Base-by-base conservation (phyloP, 1,140 invertebrate species). In the Lepeophtheirus salmonis region DNA sequence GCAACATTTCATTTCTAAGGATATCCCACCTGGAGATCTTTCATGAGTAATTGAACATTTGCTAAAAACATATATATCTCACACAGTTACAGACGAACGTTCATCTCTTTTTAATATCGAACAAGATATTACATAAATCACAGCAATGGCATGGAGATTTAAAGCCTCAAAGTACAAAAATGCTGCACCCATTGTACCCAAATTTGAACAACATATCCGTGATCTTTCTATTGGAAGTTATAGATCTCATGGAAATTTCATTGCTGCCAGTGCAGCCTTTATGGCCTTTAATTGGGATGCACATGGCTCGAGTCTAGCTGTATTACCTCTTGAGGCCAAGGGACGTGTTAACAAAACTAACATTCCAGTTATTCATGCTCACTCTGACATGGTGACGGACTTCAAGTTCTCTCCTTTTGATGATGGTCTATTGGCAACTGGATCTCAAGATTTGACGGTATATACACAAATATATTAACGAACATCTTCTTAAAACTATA, bases 111-210 rank as follows among this genome's bases (percentile, higher is more conserved):
- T n/a, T n/a, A n/a, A n/a, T n/a, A n/a, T n/a, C n/a, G n/a, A n/a
- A n/a, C n/a, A n/a, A n/a, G n/a, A n/a, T n/a, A n/a, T n/a, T n/a
- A n/a, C n/a, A n/a, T n/a, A n/a, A n/a, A n/a, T n/a, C 30, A 10
- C 16, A 21, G n/a, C 13, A 50, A 89, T 88, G 85, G 85, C 86
- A 72, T 92, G 87, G 86, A 78, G 87, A 74, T 92, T 94, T 74
- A 94, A 94, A 78, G 85, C 86, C 69, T 92, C 89, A 58, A 94
- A 95, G 71, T 95, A 89, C 72, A 92, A 92, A 79, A 94, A 95
- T 84, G 86, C 89, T 62, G 82, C 86, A 64, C 87, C 89, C 21
- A 89, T 90, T 68, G 82, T 89, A 64, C 86, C 87, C 10, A 91
- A 89, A 70, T 83, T 84, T 62, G 89, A 92, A 75, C 82, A 84